Percentiles rank a stretch among this genome's conserved stretches.
phyloP scores from a whole-genome alignment of 2,888 invertebrate species.

The Thumatha senex region DNA sequence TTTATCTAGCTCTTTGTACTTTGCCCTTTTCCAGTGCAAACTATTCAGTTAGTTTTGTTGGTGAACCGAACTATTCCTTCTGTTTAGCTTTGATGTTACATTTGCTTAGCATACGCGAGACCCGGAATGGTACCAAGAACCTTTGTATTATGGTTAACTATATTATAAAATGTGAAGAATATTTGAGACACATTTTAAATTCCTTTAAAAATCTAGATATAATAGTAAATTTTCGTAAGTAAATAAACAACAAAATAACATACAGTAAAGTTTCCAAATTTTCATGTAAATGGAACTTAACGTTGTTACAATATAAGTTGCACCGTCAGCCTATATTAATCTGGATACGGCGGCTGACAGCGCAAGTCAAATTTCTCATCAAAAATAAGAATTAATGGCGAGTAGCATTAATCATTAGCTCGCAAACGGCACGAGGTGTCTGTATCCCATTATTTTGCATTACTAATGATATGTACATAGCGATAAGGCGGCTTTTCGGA shows the following conservation, averaged over 20 bases:
- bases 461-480: constrained; percentile 82
- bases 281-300: constrained; percentile 36
- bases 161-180: too few relatives aligned
- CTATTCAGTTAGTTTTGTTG: constrained; percentile 74
- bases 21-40: constrained; percentile 73
- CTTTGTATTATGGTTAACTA: constrained; percentile 10
- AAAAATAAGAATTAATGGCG: constrained; percentile 83
- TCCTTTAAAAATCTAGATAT: too few relatives aligned
- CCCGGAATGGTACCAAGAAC: constrained; percentile 4
- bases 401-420: constrained; percentile 81
- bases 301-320: constrained; percentile 72
- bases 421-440: constrained; percentile 83
- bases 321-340: constrained; percentile 81
- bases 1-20: constrained; percentile 81
- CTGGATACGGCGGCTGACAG: constrained; percentile 80
- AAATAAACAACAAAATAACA: too few relatives aligned
- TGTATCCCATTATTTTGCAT: constrained; percentile 83
- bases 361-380: constrained; percentile 83
- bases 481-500: constrained; percentile 72
- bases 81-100: constrained; percentile 63
- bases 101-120: constrained; percentile 7
- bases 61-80: constrained; percentile 69
- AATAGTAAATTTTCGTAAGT: too few relatives aligned
- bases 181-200: not conserved
- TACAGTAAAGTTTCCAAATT: too few relatives aligned